These are phyloP conservation scores for Peromyscus maniculatus DNA, from an alignment of 2,113 vertebrate genomes.

Conservation along the genomic window DNA sequence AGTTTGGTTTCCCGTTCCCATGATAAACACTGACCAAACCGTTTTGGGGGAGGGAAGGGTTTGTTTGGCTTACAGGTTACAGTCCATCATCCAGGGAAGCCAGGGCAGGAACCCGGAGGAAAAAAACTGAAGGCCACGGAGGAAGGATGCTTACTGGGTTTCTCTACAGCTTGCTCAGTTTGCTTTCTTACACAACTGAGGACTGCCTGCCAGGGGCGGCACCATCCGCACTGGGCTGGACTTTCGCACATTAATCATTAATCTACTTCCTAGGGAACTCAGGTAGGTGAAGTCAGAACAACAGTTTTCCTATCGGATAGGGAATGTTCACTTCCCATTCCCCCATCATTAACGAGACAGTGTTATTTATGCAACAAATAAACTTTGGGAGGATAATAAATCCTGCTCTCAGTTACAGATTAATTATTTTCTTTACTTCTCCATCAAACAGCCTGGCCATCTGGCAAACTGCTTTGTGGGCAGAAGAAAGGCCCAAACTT, in stretches of 20 bases:
- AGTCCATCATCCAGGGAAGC: background rate
- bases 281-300: conserved; percentile 11
- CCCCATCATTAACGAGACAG: background rate
- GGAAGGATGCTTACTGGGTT: background rate
- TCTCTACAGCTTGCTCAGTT: background rate
- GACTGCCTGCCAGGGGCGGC: background rate
- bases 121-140: background rate
- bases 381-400: background rate
- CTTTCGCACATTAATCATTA: background rate
- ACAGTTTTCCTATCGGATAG: background rate
- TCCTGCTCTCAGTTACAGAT: conserved; percentile 10
- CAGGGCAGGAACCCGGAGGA: background rate
- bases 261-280: background rate
- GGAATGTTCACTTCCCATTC: background rate
- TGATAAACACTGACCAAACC: background rate
- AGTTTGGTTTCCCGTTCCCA: background rate
- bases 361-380: conserved; percentile 13
- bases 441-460: background rate
- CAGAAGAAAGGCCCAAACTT: background rate
- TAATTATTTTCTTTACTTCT: conserved; percentile 38
- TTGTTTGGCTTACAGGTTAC: background rate
- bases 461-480: background rate
- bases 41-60: background rate
- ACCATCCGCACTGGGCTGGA: background rate
- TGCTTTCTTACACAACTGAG: background rate